Base-by-base conservation (phyloP, 2,888 invertebrate species). In the Hydrotaea diabolus region DNA sequence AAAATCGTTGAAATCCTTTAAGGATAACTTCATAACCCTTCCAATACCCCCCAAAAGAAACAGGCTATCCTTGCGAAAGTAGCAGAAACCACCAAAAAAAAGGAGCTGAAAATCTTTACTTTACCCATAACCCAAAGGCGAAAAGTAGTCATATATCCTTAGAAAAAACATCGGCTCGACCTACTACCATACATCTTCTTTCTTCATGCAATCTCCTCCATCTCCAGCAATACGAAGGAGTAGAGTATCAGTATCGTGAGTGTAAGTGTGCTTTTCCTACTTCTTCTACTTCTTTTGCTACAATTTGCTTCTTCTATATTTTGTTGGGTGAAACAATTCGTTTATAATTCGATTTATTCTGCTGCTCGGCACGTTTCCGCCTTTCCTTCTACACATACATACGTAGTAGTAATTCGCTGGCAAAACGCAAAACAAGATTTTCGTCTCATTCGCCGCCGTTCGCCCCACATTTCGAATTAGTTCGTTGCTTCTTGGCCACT, bases 151-250 rank as follows among this genome's bases (percentile, higher is more conserved):
- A 84, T 78, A 57, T 81, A 81, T 71, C 84, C 78, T 82, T 73
- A 76, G 21, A 77, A 77, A 55, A 69, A 75, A 82, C 77, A 46
- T 85, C 74, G 59, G 73, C 55, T 72, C 85, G 85, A 85, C 85
- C 85, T 85, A 85, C 85, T 85, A 85, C 85, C 85, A 82, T 82
- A 85, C 77, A 85, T 85, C 76, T 73, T 59, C 31, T 23, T 74
- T 84, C 80, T 85, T 83, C 86, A 79, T 88, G 88, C 88, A 86
- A 82, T 86, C 77, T 85, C 87, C 86, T 80, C 75, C 85, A 87
- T 85, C 85, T 86, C 85, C 87, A 85, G 49, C 7, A n/a, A 49
- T 49, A 49, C 49, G 49, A 49, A 49, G n/a, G 11, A 43, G 43
- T n/a, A 49, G 31, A 31, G 49, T n/a, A 49, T 8, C n/a, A 43